Evolutionary conservation across 2,888 invertebrate species (phyloP), one percentile per base, ranked within the genome.

Genomic region (Brenthis daphne): DNA sequence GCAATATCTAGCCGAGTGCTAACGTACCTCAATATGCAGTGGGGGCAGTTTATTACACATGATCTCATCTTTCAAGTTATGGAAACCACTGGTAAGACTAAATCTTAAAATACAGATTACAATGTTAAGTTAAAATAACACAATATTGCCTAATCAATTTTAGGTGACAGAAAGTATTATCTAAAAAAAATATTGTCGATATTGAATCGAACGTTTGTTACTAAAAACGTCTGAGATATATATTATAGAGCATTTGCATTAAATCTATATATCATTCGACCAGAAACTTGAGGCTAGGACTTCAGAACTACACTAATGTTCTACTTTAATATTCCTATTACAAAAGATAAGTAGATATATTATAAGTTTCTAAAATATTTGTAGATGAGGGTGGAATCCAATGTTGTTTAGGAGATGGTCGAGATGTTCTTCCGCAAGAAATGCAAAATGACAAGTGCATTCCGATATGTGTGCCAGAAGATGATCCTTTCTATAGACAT

Each of bases 31-130:
- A 89, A 95, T 68, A 95, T 95, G 94, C 95, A 96, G 80, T 96
- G 95, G 94, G 95, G 95, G 0, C 96, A 96, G 80, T 95, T 96
- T 77, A 80, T 96, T 20, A 94, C 95, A 0, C 95, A 96, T 75
- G 96, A 96, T 76, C 82, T 96, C 73, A 88, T 95, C 1, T 94
- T 91, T 61, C 92, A 95, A 73, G 94, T 95, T 0, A 94, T 96
- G 80, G 94, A 95, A 79, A 86, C 85, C 53, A 91, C 92, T 58
- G 91, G 94, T 93, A 81, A 58, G 37, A 43, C 11, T 8, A 43
- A 29, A 43, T 43, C 37, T 11, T 43, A 29, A n/a, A 1, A 6
- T 1, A 43, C 12, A 16, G 5, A n/a, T 53, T 53, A 53, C 1
- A 3, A 53, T 8, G 2, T 53, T 53, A 16, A 16, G 20, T 53